Conservation (phyloP, 2,888 invertebrate genomes). For the Pristionchus exspectatus region DNA sequence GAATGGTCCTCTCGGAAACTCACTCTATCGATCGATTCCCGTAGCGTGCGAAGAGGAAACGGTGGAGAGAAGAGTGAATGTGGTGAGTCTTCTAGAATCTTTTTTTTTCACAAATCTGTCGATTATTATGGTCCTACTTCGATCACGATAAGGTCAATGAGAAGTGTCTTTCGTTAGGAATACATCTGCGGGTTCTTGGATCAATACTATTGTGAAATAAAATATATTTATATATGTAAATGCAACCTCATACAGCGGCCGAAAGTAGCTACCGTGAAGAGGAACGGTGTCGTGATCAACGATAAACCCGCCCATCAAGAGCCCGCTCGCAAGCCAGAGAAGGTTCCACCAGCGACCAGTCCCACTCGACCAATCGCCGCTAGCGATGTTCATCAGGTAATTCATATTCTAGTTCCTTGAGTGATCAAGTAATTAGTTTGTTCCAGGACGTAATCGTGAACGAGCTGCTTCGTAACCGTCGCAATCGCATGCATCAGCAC, state of each 20-base stretch:
- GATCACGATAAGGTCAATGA: neutral
- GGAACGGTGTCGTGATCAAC: neutral
- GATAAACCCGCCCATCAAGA: neutral
- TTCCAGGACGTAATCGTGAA: slow-evolving; percentile 58
- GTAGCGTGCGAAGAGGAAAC: slow-evolving; percentile 36
- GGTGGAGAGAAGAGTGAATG: slow-evolving; percentile 13
- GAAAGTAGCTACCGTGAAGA: neutral
- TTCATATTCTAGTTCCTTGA: neutral
- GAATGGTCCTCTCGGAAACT: slow-evolving; percentile 35
- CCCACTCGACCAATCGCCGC: slow-evolving; percentile 1
- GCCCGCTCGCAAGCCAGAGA: neutral
- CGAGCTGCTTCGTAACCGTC: slow-evolving; percentile 59
- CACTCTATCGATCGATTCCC: slow-evolving; percentile 25
- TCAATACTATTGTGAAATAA: no score
- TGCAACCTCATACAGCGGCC: neutral
- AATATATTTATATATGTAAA: no score
- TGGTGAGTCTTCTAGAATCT: neutral
- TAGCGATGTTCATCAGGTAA: neutral
- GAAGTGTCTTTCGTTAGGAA: no score
- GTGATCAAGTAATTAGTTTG: neutral
- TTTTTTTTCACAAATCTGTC: neutral
- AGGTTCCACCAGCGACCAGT: neutral
- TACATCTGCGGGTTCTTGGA: no score
- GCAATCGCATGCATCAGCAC: slow-evolving; percentile 45
- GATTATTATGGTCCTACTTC: neutral